phyloP scores from a whole-genome alignment of 1,140 invertebrate genomes.

The Orchestia grillus region DNA sequence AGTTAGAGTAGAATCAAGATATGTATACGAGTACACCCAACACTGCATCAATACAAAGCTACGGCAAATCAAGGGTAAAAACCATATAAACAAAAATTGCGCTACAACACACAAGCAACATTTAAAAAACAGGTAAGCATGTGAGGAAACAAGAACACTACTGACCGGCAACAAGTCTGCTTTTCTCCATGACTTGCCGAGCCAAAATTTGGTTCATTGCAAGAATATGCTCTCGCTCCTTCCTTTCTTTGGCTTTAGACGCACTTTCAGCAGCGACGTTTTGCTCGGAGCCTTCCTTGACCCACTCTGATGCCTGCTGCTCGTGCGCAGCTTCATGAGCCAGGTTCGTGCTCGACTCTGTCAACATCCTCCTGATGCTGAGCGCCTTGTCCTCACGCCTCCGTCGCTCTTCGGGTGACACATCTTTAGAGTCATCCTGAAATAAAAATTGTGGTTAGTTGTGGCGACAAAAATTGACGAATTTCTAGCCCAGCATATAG shows the following conservation, averaged over 20 bases:
- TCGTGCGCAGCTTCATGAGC: constrained; percentile 60
- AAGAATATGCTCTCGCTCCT: constrained; percentile 87
- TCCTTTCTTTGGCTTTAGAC: constrained; percentile 79
- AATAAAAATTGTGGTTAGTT: neutral
- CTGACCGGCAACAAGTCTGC: constrained; percentile 88
- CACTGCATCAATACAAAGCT: neutral
- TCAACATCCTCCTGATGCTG: constrained; percentile 90
- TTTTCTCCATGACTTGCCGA: constrained; percentile 93
- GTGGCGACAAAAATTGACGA: neutral
- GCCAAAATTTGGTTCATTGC: constrained; percentile 91
- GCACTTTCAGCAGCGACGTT: constrained; percentile 49
- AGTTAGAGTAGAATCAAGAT: neutral
- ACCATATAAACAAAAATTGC: neutral
- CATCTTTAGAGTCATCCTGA: constrained; percentile 73
- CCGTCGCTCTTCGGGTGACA: constrained; percentile 85
- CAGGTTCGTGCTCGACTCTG: constrained; percentile 75
- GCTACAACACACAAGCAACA: neutral
- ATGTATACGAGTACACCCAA: neutral
- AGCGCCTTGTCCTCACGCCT: constrained; percentile 88
- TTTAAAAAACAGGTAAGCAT: neutral
- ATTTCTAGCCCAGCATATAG: neutral
- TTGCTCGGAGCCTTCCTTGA: constrained; percentile 58
- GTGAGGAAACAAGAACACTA: neutral
- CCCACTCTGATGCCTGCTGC: constrained; percentile 5
- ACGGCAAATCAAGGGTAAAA: neutral